Conservation (phyloP, 2,113 vertebrate genomes). For the Rallus limicola region DNA sequence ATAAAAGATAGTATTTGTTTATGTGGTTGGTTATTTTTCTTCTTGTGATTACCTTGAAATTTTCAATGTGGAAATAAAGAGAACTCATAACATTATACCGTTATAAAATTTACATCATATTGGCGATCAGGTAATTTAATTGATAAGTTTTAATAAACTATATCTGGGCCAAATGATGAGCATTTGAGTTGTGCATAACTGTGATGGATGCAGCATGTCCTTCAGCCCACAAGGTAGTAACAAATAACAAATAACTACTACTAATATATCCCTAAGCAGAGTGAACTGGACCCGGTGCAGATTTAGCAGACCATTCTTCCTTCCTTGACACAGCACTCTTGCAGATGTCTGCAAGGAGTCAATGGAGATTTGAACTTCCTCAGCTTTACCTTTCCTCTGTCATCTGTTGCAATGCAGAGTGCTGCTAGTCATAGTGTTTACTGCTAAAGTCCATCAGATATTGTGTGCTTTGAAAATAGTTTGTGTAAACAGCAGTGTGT, state of each 20-base stretch:
- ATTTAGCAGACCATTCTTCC: not conserved
- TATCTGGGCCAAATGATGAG: not conserved
- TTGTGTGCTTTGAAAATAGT: not conserved
- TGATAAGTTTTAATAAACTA: not conserved
- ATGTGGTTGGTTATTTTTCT: not conserved
- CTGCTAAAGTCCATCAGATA: not conserved
- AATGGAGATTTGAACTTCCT: not conserved
- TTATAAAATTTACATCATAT: not conserved
- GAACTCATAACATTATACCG: not conserved
- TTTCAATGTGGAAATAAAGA: slow-evolving; percentile 56
- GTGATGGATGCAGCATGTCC: not conserved
- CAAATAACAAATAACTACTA: not conserved
- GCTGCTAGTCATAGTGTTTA: not conserved
- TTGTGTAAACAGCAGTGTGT: not conserved
- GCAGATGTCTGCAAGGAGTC: not conserved
- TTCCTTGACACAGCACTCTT: not conserved
- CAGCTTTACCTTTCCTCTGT: not conserved
- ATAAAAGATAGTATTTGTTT: slow-evolving; percentile 59
- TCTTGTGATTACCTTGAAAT: slow-evolving; percentile 54
- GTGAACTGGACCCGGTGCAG: accelerated
- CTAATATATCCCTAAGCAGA: not conserved
- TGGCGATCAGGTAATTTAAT: not conserved
- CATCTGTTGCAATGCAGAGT: not conserved
- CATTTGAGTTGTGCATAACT: not conserved
- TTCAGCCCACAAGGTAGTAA: not conserved